A percentile compares a stretch with the other conserved stretches of the same genome.
Conservation (phyloP, 30 jellyfish, hydroid and myxozoan genomes). For the Chrysaora quinquecirrha region DNA sequence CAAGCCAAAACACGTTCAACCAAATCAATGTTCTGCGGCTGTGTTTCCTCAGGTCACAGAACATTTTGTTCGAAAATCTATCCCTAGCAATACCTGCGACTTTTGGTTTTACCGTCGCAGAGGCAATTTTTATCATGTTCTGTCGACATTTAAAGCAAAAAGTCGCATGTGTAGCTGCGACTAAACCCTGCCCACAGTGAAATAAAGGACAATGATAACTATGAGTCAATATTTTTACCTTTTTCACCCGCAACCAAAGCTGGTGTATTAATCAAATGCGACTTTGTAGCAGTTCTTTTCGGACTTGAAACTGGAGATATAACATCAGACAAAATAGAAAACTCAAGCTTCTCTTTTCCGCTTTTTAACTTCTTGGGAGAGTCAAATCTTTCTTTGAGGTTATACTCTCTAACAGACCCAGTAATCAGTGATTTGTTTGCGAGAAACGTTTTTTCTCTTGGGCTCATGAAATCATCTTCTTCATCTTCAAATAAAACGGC, state of each 20-base stretch:
- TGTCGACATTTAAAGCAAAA: too few species aligned
- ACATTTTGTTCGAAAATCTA: too few species aligned
- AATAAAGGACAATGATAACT: too few species aligned
- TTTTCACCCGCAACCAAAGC: slow-evolving; percentile 22
- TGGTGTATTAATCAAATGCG: slow-evolving; percentile 29
- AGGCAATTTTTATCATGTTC: too few species aligned
- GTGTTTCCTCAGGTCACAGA: too few species aligned
- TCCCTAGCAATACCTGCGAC: too few species aligned
- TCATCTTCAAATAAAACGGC: slow-evolving; percentile 80
- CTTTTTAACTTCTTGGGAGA: not conserved
- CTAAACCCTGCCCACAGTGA: too few species aligned
- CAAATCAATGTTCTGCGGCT: too few species aligned
- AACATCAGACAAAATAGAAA: slow-evolving; percentile 37
- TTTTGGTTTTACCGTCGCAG: too few species aligned
- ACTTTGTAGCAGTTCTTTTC: not conserved
- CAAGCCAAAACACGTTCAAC: too few species aligned
- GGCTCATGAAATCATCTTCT: slow-evolving; percentile 64
- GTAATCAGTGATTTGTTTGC: slow-evolving; percentile 66
- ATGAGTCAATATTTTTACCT: slow-evolving; percentile 49
- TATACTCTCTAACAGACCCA: slow-evolving; percentile 42
- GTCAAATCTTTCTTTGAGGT: slow-evolving; percentile 40
- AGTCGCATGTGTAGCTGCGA: too few species aligned
- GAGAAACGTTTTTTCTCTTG: slow-evolving; percentile 63
- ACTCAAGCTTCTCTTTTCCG: slow-evolving; percentile 10
- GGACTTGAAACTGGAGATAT: slow-evolving; percentile 20